These are phyloP conservation scores for Ectemnius continuus DNA, from an alignment of 2,888 invertebrate species.

Conservation along the genomic window DNA sequence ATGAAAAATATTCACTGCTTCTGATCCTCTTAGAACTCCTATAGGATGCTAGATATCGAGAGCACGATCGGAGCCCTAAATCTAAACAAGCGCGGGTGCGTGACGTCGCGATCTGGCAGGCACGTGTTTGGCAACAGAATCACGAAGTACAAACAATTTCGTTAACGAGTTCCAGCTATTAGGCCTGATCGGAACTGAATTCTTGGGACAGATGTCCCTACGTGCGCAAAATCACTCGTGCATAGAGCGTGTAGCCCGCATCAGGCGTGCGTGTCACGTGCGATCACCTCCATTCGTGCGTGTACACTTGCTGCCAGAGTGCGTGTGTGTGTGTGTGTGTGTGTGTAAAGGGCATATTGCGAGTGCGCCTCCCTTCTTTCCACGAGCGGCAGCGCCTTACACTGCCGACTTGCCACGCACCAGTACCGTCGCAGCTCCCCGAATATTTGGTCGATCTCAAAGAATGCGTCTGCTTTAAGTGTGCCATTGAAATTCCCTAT, in stretches of 20 bases:
- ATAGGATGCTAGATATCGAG: too few relatives aligned
- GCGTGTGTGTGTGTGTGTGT: conserved; percentile 1
- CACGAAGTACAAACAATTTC: conserved; percentile 63
- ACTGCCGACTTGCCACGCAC: not conserved
- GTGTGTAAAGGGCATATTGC: conserved; percentile 10
- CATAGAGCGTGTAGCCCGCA: conserved; percentile 46
- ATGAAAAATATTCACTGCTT: not conserved
- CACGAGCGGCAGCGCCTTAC: not conserved
- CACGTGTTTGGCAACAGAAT: conserved; percentile 44
- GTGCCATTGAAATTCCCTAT: too few relatives aligned
- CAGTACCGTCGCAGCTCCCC: not conserved
- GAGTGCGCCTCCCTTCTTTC: conserved; percentile 17
- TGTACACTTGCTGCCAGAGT: conserved; percentile 51
- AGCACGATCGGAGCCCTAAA: too few relatives aligned
- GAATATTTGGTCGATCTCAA: not conserved
- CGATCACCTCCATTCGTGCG: conserved; percentile 66
- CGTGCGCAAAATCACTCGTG: conserved; percentile 47
- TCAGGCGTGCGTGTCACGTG: conserved; percentile 64
- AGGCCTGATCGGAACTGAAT: conserved; percentile 55
- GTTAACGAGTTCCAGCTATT: conserved; percentile 60
- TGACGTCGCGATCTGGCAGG: too few relatives aligned
- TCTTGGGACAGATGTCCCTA: conserved; percentile 54
- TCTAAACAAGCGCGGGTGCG: too few relatives aligned
- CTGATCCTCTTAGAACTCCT: too few relatives aligned
- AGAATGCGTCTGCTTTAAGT: not conserved